These are phyloP conservation scores for Ranitomeya variabilis DNA, from an alignment of 2,113 vertebrate species.

Conservation along the genomic window DNA sequence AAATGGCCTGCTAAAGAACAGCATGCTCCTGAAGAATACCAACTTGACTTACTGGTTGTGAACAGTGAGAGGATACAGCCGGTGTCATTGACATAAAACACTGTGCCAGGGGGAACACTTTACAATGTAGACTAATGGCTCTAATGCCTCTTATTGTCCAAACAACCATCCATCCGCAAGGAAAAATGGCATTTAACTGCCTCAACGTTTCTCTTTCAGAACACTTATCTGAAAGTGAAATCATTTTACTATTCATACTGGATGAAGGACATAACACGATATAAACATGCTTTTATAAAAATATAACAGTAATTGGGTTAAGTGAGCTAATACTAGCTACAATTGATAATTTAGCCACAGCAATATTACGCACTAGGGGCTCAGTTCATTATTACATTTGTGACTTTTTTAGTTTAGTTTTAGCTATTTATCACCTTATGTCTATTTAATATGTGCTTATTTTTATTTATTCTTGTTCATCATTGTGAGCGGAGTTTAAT, in stretches of 20 bases:
- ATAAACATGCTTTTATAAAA: not conserved
- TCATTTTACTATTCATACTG: constrained; percentile 15
- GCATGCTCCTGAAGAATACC: not conserved
- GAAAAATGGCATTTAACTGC: constrained; percentile 10
- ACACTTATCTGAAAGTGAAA: constrained; percentile 29
- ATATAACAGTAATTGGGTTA: not conserved
- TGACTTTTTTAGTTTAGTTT: not conserved
- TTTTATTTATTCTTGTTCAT: too few species aligned
- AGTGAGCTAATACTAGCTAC: not conserved
- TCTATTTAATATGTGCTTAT: too few species aligned
- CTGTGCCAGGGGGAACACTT: constrained; percentile 29
- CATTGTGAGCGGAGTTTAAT: too few species aligned
- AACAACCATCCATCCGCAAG: constrained; percentile 27
- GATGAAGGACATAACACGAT: not conserved
- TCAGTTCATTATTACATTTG: not conserved
- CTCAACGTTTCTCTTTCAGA: constrained; percentile 1
- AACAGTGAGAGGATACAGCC: not conserved
- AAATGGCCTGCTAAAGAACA: not conserved
- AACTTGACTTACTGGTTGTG: not conserved
- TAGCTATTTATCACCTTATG: too few species aligned
- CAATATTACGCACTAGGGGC: not conserved
- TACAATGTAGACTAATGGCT: constrained; percentile 33
- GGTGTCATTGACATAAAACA: constrained; percentile 29
- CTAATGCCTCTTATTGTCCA: constrained; percentile 32
- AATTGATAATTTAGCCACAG: not conserved